Percentiles rank a stretch among this genome's conserved stretches.
These are phyloP conservation scores for Vannuccia rotundouncinata DNA, from an alignment of 2,888 invertebrate genomes.

Conservation along the genomic window DNA sequence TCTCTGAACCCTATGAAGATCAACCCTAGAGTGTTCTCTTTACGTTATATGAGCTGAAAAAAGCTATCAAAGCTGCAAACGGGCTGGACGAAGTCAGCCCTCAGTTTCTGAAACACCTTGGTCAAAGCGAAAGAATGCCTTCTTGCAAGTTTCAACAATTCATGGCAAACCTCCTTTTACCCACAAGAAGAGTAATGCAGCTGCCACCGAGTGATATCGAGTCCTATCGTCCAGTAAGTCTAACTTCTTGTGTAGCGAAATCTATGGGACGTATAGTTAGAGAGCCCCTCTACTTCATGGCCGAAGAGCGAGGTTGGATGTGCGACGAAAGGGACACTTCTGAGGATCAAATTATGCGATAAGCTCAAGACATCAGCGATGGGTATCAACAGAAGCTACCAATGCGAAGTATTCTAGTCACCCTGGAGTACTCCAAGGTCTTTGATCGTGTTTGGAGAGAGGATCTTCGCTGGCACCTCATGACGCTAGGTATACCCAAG, in stretches of 20 bases:
- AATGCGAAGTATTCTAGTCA: neutral
- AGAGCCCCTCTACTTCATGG: neutral
- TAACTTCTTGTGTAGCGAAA: neutral
- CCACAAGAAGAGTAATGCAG: too few relatives aligned
- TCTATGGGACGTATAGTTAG: neutral
- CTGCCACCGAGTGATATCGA: neutral
- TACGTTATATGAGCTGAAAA: neutral
- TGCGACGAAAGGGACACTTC: neutral
- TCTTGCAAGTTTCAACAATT: neutral
- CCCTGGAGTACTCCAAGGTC: slow-evolving; percentile 7
- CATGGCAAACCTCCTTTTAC: neutral
- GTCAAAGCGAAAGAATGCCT: neutral
- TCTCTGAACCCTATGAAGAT: slow-evolving; percentile 2
- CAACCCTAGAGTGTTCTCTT: neutral
- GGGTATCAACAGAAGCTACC: neutral
- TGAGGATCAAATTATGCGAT: neutral
- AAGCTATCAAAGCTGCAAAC: neutral
- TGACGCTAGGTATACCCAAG: neutral
- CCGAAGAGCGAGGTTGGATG: neutral
- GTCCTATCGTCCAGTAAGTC: neutral
- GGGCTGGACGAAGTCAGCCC: neutral
- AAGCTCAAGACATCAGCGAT: neutral
- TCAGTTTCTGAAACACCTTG: neutral
- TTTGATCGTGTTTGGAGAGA: slow-evolving; percentile 1
- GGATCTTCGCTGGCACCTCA: neutral